Base-by-base conservation (phyloP, 2,113 vertebrate genomes). In the Ursus arctos region DNA sequence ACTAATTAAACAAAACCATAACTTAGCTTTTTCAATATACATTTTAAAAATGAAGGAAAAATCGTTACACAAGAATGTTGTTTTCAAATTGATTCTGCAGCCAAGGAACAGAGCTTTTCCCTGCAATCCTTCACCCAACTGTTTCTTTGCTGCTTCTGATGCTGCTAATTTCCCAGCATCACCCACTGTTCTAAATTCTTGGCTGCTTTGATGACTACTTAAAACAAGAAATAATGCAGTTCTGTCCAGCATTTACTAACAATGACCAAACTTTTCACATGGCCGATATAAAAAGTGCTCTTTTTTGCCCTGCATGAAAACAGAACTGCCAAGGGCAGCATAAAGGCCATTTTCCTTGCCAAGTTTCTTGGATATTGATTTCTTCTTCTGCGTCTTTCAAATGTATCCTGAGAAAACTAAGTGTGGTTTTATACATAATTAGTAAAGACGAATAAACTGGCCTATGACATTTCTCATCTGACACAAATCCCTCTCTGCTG, bases 1-100 rank as follows among this genome's bases (percentile, higher is more conserved):
- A 63, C 77, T 94, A 95, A 96, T 95, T 53, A 94, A 85, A 79
- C 74, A 94, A 96, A 97, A 82, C 51, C 43, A 24, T 67, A 95
- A 72, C 85, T 94, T 85, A 3, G 19, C 43, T 96, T 95, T 96
- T 92, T 91, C 96, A 85, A 69, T 71, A 59, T 65, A 88, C 36
- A 72, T 47, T 86, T 69, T 67, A 57, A 79, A 96, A 53, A 95
- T 26, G 2, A 13, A 77, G 21, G 47, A 59, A 82, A 95, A 79
- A 82, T 86, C 51, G 49, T 88, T 94, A 69, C 36, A 22, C 49
- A 81, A 49, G 71, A 85, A 71, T 71, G 47, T 33, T 51, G 36
- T 94, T 95, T 94, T 84, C 63, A 53, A 57, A 93, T 76, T 69
- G 53, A 74, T 85, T 53, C 67, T 82, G 26, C 57, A 83, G n/a